These are phyloP conservation scores for Myotis lucifugus DNA, from an alignment of 2,113 vertebrate species.

Conservation along the genomic window DNA sequence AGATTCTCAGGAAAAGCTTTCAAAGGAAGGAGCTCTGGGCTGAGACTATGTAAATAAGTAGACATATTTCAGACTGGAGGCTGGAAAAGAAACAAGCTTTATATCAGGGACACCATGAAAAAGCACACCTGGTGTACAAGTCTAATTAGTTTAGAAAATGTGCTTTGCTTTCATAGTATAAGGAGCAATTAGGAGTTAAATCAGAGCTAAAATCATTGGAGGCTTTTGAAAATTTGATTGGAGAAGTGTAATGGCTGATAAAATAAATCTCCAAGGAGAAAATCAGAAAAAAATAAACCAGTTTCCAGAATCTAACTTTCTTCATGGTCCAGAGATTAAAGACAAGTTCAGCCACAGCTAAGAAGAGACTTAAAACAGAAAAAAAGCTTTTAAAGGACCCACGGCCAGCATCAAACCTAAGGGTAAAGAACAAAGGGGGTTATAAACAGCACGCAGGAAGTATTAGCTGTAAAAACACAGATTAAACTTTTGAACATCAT, in stretches of 20 bases:
- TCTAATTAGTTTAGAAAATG: slow-evolving; percentile 39
- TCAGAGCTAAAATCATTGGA: background rate
- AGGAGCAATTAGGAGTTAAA: slow-evolving; percentile 33
- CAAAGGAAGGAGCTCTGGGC: background rate
- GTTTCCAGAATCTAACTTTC: slow-evolving; percentile 17
- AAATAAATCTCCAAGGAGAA: slow-evolving; percentile 43
- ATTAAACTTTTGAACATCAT: slow-evolving; percentile 45
- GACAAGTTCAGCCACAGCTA: background rate
- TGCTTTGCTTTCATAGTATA: slow-evolving; percentile 24
- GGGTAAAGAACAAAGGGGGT: background rate
- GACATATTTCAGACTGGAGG: background rate
- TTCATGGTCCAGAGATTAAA: slow-evolving; percentile 44
- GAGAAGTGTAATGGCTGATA: background rate
- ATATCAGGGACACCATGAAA: background rate
- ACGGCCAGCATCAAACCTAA: background rate
- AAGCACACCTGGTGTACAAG: background rate
- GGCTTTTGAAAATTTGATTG: slow-evolving; percentile 21
- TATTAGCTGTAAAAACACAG: slow-evolving; percentile 31
- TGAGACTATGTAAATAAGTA: background rate
- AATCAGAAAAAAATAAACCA: slow-evolving; percentile 46
- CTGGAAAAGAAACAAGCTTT: background rate
- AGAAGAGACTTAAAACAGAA: slow-evolving; percentile 19
- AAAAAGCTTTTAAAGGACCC: background rate
- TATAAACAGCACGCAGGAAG: background rate
- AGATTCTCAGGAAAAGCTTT: background rate